A percentile compares a stretch with the other conserved stretches of the same genome.
phyloP scores from a whole-genome alignment of 2,113 vertebrate species.

The Tychaedon coryphoeus region DNA sequence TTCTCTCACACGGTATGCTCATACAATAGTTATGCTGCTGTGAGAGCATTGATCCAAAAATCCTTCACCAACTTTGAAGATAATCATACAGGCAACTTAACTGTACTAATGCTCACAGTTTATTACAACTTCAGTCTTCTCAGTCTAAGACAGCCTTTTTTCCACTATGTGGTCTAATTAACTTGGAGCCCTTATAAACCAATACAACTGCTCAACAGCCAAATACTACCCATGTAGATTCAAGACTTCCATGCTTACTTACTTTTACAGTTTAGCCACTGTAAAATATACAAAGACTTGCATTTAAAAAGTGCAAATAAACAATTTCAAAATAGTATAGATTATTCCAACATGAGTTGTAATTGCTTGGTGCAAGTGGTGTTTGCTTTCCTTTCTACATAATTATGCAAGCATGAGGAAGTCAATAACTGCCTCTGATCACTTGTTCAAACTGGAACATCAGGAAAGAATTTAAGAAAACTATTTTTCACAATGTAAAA shows the following conservation, averaged over 20 bases:
- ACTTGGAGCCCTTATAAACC: neutral
- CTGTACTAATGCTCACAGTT: neutral
- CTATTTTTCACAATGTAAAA: neutral
- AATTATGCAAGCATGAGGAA: constrained; percentile 62
- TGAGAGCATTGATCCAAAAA: neutral
- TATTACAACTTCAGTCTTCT: neutral
- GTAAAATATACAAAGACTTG: neutral
- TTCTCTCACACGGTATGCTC: neutral
- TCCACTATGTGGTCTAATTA: neutral
- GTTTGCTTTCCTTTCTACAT: constrained; percentile 43
- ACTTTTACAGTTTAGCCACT: neutral
- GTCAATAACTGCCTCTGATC: constrained; percentile 19
- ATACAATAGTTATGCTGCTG: neutral
- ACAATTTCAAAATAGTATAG: neutral
- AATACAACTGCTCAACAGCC: neutral
- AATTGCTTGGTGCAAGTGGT: constrained; percentile 10
- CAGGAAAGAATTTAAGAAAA: neutral
- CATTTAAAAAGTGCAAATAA: constrained; percentile 10
- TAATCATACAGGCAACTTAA: neutral
- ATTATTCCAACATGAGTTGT: neutral
- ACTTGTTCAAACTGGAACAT: neutral
- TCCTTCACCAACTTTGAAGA: neutral
- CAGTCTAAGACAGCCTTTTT: neutral
- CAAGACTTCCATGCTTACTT: neutral
- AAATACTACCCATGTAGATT: neutral